Base-by-base conservation (phyloP, 2,888 invertebrate genomes). In the Drosophila kokeensis region DNA sequence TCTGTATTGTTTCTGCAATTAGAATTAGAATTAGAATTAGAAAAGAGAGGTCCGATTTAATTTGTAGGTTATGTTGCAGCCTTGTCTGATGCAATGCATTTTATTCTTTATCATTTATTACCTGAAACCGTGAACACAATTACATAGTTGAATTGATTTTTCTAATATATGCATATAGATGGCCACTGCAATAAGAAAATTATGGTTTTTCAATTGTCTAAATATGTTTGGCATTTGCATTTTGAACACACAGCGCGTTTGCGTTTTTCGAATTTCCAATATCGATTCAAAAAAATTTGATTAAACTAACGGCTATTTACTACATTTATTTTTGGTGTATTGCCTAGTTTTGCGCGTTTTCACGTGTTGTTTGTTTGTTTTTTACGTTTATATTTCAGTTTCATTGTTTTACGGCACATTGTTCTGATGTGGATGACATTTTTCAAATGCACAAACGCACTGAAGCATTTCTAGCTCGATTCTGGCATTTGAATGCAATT, bases 91-190 rank as follows among this genome's bases (percentile, higher is more conserved):
- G 80, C 69, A 79, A 86, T 77, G 40, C 29, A n/a, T 50, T 62
- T 34, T 49, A 61, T 29, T 52, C 45, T 11, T 27, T 18, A 13
- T 55, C 27, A 24, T 48, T 40, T 62, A 27, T 73, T 89, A 92
- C 91, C 91, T 92, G 82, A 89, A 92, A 78, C 91, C 92, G 82
- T 92, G 92, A 92, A 92, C 88, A 90, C 91, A 92, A 87, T 91
- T 82, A 81, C 92, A 92, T 79, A 76, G 85, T 81, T 89, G 83
- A 85, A 92, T 92, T 90, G 92, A 91, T 90, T 90, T 92, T 88
- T 91, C 90, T 79, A 92, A 76, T 82, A 91, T 66, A 71, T 86
- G 88, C 79, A 91, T 72, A 73, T 89, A 86, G 59, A 92, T 82
- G 69, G 81, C 87, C 61, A 87, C 53, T 78, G 84, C 81, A 73